Conservation (phyloP, 2,888 invertebrate genomes). For the Erpobdella octoculata region DNA sequence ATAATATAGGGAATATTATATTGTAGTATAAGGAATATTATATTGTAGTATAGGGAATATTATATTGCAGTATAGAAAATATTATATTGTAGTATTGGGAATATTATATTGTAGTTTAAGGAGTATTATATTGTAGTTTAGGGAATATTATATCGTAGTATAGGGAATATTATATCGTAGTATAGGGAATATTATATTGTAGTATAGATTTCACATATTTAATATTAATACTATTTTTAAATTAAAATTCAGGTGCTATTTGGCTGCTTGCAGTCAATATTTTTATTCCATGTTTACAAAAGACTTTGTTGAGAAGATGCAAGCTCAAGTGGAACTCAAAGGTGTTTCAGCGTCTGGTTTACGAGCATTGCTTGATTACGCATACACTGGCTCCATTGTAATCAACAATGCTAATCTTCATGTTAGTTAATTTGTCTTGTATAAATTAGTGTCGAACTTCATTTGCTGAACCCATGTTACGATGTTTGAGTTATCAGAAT, state of each 20-base stretch:
- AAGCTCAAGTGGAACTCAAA: constrained; percentile 33
- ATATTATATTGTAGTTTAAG: not conserved
- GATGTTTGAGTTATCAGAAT: too few species aligned
- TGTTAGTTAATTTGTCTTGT: not conserved
- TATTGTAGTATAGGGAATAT: too few species aligned
- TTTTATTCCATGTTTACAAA: constrained; percentile 52
- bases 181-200: too few species aligned
- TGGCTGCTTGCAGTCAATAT: constrained; percentile 51
- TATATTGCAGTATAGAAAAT: too few species aligned
- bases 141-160: too few species aligned
- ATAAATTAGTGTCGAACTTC: not conserved
- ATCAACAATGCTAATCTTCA: constrained; percentile 34
- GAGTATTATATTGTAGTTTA: not conserved
- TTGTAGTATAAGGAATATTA: too few species aligned
- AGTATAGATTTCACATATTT: not conserved
- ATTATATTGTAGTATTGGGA: too few species aligned
- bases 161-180: too few species aligned
- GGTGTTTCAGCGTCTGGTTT: constrained; percentile 49
- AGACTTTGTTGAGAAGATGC: constrained; percentile 39
- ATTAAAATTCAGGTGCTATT: constrained; percentile 40
- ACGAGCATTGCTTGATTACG: constrained; percentile 49
- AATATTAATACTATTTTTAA: not conserved
- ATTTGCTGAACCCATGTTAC: too few species aligned
- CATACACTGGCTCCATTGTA: constrained; percentile 44
- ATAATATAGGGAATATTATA: too few species aligned